Evolutionary conservation across 2,888 invertebrate genomes (phyloP), one percentile per base, ranked within the genome.

Genomic region (Lacanobia oleracea): DNA sequence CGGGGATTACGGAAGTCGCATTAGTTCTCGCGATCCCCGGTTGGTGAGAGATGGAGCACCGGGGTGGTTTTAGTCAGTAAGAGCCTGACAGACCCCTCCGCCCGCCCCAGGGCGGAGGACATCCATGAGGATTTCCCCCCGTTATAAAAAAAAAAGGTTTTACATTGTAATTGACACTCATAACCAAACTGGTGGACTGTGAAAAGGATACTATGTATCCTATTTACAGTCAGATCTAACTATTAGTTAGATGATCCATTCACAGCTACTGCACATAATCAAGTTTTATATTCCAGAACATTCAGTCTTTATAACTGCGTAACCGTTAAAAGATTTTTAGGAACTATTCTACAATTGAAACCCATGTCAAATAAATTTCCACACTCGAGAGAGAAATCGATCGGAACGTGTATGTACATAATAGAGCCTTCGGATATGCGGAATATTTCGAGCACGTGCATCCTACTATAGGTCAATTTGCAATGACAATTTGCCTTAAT

Each of bases 391-490:
- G 57, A 69, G 48, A 65, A 75, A 60, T 66, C 65, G 40, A 72
- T 18, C 48, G 65, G 68, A 72, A 63, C 62, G 70, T 51, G 60
- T 65, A 74, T 43, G 60, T 66, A 69, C 72, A 73, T 77, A 74
- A 79, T 73, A 77, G 75, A 77, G 67, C 71, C 65, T 69, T 70
- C 40, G 43, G 65, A 77, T 64, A 79, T 75, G 69, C 61, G 74
- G 75, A 75, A 89, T 85, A 85, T 85, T 81, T 74, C 69, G 64
- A 54, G 65, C 81, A 84, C 82, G 83, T 76, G 33, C 83, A 48
- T 50, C 62, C 76, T 77, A 64, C 81, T 78, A 83, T 76, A 83
- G 87, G 77, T 78, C 82, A 84, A 86, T 87, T 88, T 88, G 83
- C 86, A 86, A 84, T 86, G 84, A 85, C 85, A 86, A 85, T 87